Evolutionary conservation across 37 sponge, comb jelly and placozoan species (phyloP), one percentile per base, ranked within the genome.

Genomic region (Spongia lamella): DNA sequence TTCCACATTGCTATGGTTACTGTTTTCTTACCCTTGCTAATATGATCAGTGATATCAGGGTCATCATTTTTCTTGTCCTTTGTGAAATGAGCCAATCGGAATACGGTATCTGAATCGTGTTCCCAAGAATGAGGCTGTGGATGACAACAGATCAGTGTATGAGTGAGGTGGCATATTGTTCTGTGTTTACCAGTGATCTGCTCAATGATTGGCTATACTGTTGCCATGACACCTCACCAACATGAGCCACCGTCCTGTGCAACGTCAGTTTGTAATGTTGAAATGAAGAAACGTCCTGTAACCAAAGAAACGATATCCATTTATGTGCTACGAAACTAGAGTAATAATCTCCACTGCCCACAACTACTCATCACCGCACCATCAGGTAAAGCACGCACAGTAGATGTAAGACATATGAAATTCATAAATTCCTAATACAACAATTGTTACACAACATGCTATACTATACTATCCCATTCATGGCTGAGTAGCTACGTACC

Each of bases 211-310:
- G 38, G 55, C 84, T 83, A 58, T 77, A 89, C 65, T 89, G 89
- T 6, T 89, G 89, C 89, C 89, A 89, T 43, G 89, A 89, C 32
- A 89, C 83, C 56, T 89, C 89, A 29, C 89, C 89, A 15, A 56
- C 69, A 53, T 63, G 73, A 35, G 27, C 21, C 56, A 54, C 27
- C 14, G n/a, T 34, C 56, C 27, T 73, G 34, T 73, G 70, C 39
- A 80, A 20, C 31, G 67, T 19, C 32, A 86, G 76, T 75, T 86
- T 86, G 36, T 75, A 37, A 38, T 80, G 81, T 21, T 49, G 57
- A 36, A 80, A 80, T 38, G 81, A 70, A 1, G 87, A 80, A 21
- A 37, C 43, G 1, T 80, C 71, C 78, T 77, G 22, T 16, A 43
- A 43, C 9, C 7, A 9, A 43, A 9, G 47, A 43, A 43, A 9